These are phyloP conservation scores for Aelia acuminata DNA, from an alignment of 2,888 invertebrate species.

Conservation along the genomic window DNA sequence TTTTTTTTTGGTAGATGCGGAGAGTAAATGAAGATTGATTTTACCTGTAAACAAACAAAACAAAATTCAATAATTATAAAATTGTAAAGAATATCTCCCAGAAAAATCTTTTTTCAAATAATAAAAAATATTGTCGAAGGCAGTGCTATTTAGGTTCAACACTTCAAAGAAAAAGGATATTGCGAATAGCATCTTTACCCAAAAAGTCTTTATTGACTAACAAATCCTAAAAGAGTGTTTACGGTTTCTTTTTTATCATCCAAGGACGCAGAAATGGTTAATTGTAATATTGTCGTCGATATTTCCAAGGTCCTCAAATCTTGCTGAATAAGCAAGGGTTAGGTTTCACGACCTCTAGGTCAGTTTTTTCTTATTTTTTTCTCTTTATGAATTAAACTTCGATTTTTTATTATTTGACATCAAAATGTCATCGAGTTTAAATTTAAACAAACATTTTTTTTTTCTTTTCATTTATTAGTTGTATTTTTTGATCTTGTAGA, in stretches of 20 bases:
- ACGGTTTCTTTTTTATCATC: background rate
- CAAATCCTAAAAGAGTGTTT: background rate
- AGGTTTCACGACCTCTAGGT: background rate
- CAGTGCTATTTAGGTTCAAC: background rate
- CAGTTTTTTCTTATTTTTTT: background rate
- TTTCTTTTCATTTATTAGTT: too few species aligned
- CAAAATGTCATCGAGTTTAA: background rate
- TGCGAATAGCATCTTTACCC: background rate
- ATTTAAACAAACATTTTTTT: too few species aligned
- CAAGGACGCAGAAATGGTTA: background rate
- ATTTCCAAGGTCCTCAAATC: background rate
- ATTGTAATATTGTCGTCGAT: background rate
- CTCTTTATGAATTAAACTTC: background rate
- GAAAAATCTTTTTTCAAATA: background rate
- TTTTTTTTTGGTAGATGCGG: background rate
- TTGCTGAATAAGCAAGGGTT: background rate
- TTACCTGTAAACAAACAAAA: background rate
- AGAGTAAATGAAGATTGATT: background rate
- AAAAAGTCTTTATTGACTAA: constrained; percentile 1
- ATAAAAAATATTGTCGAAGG: background rate
- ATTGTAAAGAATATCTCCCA: background rate
- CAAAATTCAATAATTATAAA: background rate
- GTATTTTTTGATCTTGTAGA: too few species aligned
- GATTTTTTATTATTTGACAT: background rate
- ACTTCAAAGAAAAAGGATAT: background rate